Base-by-base conservation (phyloP, 30 jellyfish, hydroid and myxozoan genomes). In the Catostylus mosaicus region DNA sequence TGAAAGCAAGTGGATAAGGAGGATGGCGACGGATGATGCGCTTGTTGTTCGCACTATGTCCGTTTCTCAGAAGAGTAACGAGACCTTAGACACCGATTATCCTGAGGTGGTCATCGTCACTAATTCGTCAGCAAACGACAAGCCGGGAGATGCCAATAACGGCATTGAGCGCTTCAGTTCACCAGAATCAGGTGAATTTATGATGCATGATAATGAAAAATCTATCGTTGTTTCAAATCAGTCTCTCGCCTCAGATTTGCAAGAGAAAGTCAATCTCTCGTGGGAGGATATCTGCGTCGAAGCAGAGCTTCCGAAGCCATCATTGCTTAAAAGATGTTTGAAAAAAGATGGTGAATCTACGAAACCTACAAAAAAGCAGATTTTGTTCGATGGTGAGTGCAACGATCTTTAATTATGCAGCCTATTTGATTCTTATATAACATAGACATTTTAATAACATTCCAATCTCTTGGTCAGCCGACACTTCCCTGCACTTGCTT, bases 251-350 rank as follows among this genome's bases (percentile, higher is more conserved):
- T 34, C 93, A 46, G 86, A 83, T 31, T 70, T 83, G 24, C 79
- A 83, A 45, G 88, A 84, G 26, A 84, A 73, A 61, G 95, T 86
- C 34, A 70, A 50, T 46, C 51, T 86, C 3, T 22, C 82, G 18
- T 86, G 96, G 96, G 80, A 77, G 45, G 80, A 86, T 48, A n/a
- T 86, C 38, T 23, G 77, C 31, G 96, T 86, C 30, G 60, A 38
- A 33, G 96, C 83, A 12, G 86, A 76, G 22, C 86, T 86, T 9
- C 96, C 96, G 1, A 86, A 77, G 56, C 96, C 96, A 1, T 65
- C 96, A 27, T 51, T 84, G 56, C 7, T 65, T 20, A 74, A 84
- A 27, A 40, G 95, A 73, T 61, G 81, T 30, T 36, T 45, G 26
- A 72, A 61, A 37, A 75, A 66, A 24, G 75, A 67, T n/a, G 88